Base-by-base conservation (phyloP, 1,140 invertebrate genomes). In the Drosophila simulans region DNA sequence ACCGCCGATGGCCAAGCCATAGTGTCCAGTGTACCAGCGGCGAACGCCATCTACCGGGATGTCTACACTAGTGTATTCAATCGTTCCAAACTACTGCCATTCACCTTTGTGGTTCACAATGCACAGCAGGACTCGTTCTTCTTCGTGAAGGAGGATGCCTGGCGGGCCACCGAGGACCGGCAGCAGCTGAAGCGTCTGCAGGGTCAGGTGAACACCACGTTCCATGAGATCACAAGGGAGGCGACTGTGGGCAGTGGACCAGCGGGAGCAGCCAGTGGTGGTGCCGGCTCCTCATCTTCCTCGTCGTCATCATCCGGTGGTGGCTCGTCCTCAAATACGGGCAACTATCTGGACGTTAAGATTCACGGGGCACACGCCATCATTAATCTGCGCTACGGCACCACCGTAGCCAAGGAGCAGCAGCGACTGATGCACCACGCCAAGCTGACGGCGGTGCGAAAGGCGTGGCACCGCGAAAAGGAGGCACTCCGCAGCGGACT, bases 41-140 rank as follows among this genome's bases (percentile, higher is more conserved):
- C 97, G 0, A 97, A 97, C 91, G 94, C 96, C 13, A 97, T 98
- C 75, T 97, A 97, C 82, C 94, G 95, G n/a, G 97, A 98, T 92
- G 97, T 98, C 0, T 97, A 98, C 80, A 98, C 97, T 0, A 97
- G 97, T 2, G 97, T 99, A 0, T 97, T 99, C 89, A 99, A 99
- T 91, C 95, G 96, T 60, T 98, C 98, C 0, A 95, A 96, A 83
- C 94, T 98, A 72, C 93, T 99, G 43, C 96, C 97, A 43, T 96
- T 98, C 80, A 97, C 96, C 3, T 97, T 98, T 80, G 96, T 97
- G 2, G 95, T 97, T 11, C 97, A 98, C 92, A 97, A 96, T 48
- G 95, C 96, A 1, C 95, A 97, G 75, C 97, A 98, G 91, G 98
- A 98, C 88, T 96, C 97, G 11, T 98, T 99, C 93, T 98, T 98